phyloP scores from a whole-genome alignment of 2,888 invertebrate species.

The Andricus curvator region DNA sequence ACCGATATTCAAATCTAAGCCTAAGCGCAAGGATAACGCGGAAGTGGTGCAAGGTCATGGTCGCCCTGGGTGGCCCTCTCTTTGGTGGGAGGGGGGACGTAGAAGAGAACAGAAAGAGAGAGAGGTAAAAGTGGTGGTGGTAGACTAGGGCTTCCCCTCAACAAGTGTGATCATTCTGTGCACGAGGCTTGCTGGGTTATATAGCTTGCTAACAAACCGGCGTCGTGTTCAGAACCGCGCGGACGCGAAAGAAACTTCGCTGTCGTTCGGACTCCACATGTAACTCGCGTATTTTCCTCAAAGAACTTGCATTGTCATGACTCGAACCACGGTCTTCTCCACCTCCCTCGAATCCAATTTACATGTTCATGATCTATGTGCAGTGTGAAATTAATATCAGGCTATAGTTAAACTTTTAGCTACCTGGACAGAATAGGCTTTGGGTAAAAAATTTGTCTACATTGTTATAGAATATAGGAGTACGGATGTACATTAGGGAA shows the following conservation, averaged over 20 bases:
- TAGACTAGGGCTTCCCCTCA: conserved; percentile 55
- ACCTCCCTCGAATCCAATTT: background rate
- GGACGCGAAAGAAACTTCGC: conserved; percentile 46
- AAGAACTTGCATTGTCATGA: conserved; percentile 21
- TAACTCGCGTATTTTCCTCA: conserved; percentile 9
- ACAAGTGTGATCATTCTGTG: conserved; percentile 69
- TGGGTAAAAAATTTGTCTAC: too few relatives aligned
- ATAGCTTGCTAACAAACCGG: conserved; percentile 59
- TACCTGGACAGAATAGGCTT: too few relatives aligned
- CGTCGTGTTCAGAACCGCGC: conserved; percentile 58
- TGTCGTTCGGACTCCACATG: conserved; percentile 35
- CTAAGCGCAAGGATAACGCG: conserved; percentile 72
- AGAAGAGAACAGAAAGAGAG: conserved; percentile 42
- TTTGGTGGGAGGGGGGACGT: conserved; percentile 52
- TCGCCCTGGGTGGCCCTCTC: conserved; percentile 63
- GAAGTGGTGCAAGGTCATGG: conserved; percentile 79
- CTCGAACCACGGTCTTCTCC: background rate
- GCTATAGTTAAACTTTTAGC: too few relatives aligned
- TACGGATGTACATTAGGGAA: background rate
- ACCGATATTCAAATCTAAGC: conserved; percentile 47
- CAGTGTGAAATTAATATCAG: background rate
- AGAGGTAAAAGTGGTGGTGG: conserved; percentile 41
- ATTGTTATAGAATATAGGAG: too few relatives aligned
- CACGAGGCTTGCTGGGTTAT: conserved; percentile 58
- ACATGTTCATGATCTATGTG: background rate